A percentile compares a stretch with the other conserved stretches of the same genome.
phyloP scores from a whole-genome alignment of 2,113 vertebrate genomes.

The Capreolus pygargus region DNA sequence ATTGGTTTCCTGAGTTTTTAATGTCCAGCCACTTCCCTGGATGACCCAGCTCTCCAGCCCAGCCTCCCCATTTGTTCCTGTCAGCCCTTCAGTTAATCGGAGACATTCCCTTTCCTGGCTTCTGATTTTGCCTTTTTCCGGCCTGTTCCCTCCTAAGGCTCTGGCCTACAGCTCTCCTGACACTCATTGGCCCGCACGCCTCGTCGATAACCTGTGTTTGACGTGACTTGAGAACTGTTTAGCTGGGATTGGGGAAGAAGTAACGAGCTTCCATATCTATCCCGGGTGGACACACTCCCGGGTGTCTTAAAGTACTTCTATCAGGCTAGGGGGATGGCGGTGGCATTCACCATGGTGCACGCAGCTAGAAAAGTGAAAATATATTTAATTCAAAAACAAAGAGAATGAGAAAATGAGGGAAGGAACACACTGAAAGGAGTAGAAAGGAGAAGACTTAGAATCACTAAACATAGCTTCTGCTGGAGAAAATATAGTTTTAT shows the following conservation, averaged over 20 bases:
- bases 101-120: not conserved
- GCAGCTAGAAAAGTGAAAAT: not conserved
- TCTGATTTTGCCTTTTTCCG: not conserved
- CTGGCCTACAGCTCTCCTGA: not conserved
- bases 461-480: not conserved
- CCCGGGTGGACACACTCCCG: not conserved
- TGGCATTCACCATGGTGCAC: not conserved
- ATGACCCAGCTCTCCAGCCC: not conserved
- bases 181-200: not conserved
- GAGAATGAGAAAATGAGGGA: not conserved
- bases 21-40: not conserved
- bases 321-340: not conserved
- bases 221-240: not conserved
- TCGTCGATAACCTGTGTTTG: not conserved
- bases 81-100: not conserved
- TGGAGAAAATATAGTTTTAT: not conserved
- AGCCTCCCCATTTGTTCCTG: not conserved
- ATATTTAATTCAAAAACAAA: not conserved
- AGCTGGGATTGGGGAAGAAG: not conserved
- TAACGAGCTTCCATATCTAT: too few relatives aligned
- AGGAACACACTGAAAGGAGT: not conserved
- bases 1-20: not conserved
- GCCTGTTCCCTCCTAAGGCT: not conserved
- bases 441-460: not conserved
- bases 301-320: not conserved